phyloP scores from a whole-genome alignment of 2,888 invertebrate species.

The Leistus spinibarbis region DNA sequence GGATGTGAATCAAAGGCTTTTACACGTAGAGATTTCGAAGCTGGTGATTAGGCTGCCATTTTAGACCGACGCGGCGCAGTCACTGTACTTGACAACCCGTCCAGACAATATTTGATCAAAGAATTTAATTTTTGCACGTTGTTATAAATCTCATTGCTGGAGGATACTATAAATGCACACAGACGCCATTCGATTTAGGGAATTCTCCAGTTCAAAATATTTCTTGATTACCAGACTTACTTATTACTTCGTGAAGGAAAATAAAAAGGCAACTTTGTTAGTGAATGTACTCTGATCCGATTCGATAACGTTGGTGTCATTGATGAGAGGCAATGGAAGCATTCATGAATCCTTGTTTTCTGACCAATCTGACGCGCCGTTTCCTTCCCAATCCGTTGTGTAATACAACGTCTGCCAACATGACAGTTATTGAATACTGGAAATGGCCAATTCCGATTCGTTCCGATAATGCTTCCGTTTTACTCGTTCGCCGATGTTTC shows the following conservation, averaged over 20 bases:
- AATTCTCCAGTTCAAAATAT: neutral
- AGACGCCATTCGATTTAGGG: too few species aligned
- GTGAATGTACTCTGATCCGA: neutral
- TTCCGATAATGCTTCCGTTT: constrained; percentile 31
- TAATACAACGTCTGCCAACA: constrained; percentile 7
- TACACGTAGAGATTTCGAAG: neutral
- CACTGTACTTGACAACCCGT: constrained; percentile 27
- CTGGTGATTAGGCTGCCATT: constrained; percentile 30
- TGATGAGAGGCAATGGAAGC: neutral
- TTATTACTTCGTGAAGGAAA: too few species aligned
- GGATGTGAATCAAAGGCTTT: constrained; percentile 1
- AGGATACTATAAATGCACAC: too few species aligned
- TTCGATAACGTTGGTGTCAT: neutral
- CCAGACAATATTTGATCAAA: constrained; percentile 25
- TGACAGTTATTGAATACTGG: constrained; percentile 40
- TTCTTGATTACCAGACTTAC: too few species aligned
- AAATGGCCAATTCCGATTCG: constrained; percentile 38
- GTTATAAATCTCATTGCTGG: constrained; percentile 23
- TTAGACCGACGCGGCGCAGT: neutral
- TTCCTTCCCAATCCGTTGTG: constrained; percentile 26
- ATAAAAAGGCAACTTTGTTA: too few species aligned
- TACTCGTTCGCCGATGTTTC: constrained; percentile 18
- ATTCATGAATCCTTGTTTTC: neutral
- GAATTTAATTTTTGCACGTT: constrained; percentile 38
- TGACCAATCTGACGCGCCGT: constrained; percentile 19